A percentile compares a stretch with the other conserved stretches of the same genome.
phyloP scores from a whole-genome alignment of 2,113 vertebrate genomes.

The Spermophilus dauricus region DNA sequence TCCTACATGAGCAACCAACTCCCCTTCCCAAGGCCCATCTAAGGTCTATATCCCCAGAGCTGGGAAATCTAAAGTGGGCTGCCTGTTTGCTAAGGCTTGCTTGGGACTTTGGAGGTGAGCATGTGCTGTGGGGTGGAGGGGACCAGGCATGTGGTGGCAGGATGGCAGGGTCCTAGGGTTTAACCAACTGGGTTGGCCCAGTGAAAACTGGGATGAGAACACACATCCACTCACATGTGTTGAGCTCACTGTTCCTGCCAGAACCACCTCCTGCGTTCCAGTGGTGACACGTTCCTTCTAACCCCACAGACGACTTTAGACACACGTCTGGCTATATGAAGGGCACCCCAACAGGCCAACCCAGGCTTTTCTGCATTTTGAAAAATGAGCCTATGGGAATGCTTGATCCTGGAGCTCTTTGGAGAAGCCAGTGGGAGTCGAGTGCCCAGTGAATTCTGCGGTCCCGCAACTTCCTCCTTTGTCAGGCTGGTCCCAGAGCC shows the following conservation, averaged over 20 bases:
- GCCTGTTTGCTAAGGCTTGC: not conserved
- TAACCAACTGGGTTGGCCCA: not conserved
- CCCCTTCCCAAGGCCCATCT: not conserved
- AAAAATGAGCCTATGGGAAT: not conserved
- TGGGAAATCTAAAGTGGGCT: not conserved
- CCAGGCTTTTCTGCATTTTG: not conserved
- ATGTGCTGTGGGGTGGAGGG: rapidly evolving
- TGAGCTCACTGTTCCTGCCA: not conserved
- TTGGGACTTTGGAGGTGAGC: too few relatives aligned
- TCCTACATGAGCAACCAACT: not conserved
- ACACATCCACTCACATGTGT: not conserved
- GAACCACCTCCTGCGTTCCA: not conserved
- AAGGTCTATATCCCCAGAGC: not conserved
- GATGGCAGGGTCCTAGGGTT: not conserved
- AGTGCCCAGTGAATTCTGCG: not conserved
- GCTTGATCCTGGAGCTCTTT: not conserved
- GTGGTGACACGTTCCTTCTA: not conserved
- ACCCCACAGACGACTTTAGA: not conserved
- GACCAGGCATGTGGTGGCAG: not conserved
- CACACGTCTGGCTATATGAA: not conserved
- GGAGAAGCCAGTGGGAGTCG: not conserved
- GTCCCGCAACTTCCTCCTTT: not conserved
- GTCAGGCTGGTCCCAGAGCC: not conserved
- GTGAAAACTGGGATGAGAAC: not conserved
- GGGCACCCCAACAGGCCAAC: not conserved